A percentile compares a stretch with the other conserved stretches of the same genome.
Conservation (phyloP, 2,797 vertebrate genomes). For the Pelodytes ibericus region DNA sequence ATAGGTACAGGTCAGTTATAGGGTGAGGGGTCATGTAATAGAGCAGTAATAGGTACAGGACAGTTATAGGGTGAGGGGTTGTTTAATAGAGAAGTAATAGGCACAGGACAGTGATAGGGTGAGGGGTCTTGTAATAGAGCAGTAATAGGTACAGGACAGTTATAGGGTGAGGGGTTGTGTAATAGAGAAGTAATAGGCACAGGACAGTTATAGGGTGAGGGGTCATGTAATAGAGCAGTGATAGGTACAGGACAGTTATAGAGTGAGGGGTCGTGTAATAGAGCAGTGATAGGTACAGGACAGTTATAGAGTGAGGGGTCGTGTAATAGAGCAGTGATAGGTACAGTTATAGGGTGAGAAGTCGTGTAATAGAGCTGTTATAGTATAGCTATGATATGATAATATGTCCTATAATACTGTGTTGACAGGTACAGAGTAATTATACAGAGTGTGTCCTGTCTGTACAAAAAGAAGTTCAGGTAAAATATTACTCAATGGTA, state of each 20-base stretch:
- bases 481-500: neutral
- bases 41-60: no score
- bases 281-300: neutral
- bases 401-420: neutral
- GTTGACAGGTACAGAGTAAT: neutral
- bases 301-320: neutral
- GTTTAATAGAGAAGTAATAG: conserved; percentile 8
- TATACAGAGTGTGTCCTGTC: neutral
- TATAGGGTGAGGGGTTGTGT: conserved; percentile 7
- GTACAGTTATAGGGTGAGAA: neutral
- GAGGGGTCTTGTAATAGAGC: conserved; percentile 10
- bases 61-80: conserved; percentile 3
- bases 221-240: neutral
- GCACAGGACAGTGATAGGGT: conserved; percentile 6
- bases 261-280: neutral
- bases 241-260: conserved; percentile 7
- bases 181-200: neutral
- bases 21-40: neutral
- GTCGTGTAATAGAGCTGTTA: conserved; percentile 3
- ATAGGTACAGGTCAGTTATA: conserved; percentile 6
- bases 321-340: neutral
- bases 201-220: neutral
- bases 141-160: neutral
- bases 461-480: no score
- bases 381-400: neutral